Percentiles rank a stretch among this genome's conserved stretches.
phyloP scores from a whole-genome alignment of 2,113 vertebrate genomes.

The Enhydra lutris region DNA sequence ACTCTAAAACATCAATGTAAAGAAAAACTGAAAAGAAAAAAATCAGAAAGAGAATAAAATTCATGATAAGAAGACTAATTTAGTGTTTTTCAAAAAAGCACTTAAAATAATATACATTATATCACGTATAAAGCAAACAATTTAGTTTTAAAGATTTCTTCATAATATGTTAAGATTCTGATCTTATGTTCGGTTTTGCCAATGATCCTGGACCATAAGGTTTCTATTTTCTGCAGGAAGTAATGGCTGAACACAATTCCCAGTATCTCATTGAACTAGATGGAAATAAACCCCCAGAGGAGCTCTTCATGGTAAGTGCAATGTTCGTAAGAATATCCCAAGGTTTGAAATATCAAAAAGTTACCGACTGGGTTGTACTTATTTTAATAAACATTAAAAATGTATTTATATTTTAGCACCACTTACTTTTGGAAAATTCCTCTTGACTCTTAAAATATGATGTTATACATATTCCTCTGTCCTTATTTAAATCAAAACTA shows the following conservation, averaged over 20 bases:
- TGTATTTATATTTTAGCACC: not conserved
- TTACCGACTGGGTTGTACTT: not conserved
- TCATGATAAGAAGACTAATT: not conserved
- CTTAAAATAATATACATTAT: not conserved
- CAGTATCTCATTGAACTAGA: conserved; percentile 90
- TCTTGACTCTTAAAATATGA: conserved; percentile 10
- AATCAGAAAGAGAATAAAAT: not conserved
- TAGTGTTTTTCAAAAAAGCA: not conserved
- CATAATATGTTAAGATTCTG: not conserved
- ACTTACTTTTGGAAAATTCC: conserved; percentile 2
- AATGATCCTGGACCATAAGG: not conserved
- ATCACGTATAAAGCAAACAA: not conserved
- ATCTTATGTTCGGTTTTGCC: not conserved
- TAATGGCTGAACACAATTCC: conserved; percentile 87
- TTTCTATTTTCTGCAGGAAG: conserved; percentile 82
- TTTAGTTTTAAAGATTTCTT: not conserved
- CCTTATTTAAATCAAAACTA: conserved; percentile 28
- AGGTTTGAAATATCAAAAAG: not conserved
- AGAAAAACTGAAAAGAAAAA: not conserved
- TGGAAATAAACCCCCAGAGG: conserved; percentile 87
- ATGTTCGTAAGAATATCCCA: not conserved
- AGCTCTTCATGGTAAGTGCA: conserved; percentile 85
- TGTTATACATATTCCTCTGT: not conserved
- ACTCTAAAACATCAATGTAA: not conserved
- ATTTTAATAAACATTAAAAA: conserved; percentile 30